Evolutionary conservation across 37 sponge, comb jelly and placozoan genomes (phyloP).

Genomic region (Hexactinellida sp.): DNA sequence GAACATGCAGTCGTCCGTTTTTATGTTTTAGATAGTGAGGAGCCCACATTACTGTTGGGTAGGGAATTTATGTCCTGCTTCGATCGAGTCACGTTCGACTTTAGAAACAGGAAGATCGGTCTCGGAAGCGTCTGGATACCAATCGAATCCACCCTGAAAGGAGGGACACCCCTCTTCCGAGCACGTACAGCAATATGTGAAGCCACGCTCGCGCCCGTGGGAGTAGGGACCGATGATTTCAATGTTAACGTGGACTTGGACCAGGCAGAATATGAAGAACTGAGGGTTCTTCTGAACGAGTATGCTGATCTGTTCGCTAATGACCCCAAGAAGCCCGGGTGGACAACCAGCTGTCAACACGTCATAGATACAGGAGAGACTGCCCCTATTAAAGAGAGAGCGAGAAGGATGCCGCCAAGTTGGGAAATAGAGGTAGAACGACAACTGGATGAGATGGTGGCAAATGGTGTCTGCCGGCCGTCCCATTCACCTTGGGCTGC

Average conservation of each 20-base stretch:
- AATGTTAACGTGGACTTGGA: not conserved
- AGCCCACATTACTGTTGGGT: not conserved
- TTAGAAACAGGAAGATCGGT: not conserved
- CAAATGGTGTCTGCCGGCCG: slow-evolving; percentile 17
- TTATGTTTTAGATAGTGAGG: not conserved
- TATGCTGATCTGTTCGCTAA: not conserved
- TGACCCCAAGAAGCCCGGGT: not conserved
- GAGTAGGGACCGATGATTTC: not conserved
- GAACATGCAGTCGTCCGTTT: not conserved
- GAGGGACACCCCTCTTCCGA: not conserved
- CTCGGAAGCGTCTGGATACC: not conserved
- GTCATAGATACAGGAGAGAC: slow-evolving; percentile 26
- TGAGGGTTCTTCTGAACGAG: not conserved
- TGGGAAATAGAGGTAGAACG: slow-evolving; percentile 16
- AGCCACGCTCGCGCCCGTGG: not conserved
- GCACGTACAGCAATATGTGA: not conserved
- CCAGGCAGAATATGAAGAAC: not conserved
- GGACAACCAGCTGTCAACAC: slow-evolving; percentile 11
- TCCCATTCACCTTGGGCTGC: slow-evolving; percentile 25
- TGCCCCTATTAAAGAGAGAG: slow-evolving; percentile 22
- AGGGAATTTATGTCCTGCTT: not conserved
- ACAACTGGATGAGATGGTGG: slow-evolving; percentile 23
- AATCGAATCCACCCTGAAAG: not conserved
- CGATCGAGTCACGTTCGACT: not conserved
- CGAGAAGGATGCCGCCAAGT: slow-evolving; percentile 22